A percentile compares a stretch with the other conserved stretches of the same genome.
Evolutionary conservation across 2,888 invertebrate species (phyloP).

Genomic region (Lordiphosa andalusiaca): DNA sequence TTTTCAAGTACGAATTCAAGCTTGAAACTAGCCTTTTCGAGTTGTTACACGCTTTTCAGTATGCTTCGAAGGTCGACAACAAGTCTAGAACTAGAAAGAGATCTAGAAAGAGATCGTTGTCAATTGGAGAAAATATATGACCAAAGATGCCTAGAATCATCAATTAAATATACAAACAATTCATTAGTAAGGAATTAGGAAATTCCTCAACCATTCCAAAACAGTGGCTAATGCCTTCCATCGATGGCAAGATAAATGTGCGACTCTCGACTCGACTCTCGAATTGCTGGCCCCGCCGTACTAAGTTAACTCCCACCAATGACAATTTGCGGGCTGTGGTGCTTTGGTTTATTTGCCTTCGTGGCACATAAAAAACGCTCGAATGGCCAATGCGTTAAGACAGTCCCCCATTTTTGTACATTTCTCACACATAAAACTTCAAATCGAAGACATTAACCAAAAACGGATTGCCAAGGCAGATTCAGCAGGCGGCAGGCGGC

Average conservation of each 20-base stretch:
- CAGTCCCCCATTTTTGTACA: conserved; percentile 32
- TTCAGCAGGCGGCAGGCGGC: conserved; percentile 1
- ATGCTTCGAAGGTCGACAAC: too few relatives aligned
- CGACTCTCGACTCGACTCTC: conserved; percentile 7
- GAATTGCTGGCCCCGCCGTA: conserved; percentile 20
- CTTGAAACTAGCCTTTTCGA: too few relatives aligned
- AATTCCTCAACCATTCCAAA: too few relatives aligned
- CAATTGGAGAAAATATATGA: too few relatives aligned
- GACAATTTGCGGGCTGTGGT: conserved; percentile 33
- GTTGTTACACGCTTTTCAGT: too few relatives aligned
- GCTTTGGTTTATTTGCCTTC: conserved; percentile 51
- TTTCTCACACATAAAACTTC: conserved; percentile 65
- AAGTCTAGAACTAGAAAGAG: too few relatives aligned
- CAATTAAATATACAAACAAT: too few relatives aligned
- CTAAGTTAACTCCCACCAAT: conserved; percentile 54
- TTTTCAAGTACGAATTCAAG: too few relatives aligned
- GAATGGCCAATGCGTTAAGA: conserved; percentile 50
- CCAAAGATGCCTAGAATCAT: too few relatives aligned
- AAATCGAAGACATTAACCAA: conserved; percentile 62
- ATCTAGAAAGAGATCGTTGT: too few relatives aligned
- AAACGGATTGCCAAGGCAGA: conserved; percentile 39
- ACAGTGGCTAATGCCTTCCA: conserved; percentile 7
- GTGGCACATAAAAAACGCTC: conserved; percentile 49
- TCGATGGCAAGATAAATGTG: conserved; percentile 49
- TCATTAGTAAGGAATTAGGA: too few relatives aligned